Percentiles rank a stretch among this genome's conserved stretches.
Evolutionary conservation across 2,888 invertebrate genomes (phyloP).

Genomic region (Arctia plantaginis): DNA sequence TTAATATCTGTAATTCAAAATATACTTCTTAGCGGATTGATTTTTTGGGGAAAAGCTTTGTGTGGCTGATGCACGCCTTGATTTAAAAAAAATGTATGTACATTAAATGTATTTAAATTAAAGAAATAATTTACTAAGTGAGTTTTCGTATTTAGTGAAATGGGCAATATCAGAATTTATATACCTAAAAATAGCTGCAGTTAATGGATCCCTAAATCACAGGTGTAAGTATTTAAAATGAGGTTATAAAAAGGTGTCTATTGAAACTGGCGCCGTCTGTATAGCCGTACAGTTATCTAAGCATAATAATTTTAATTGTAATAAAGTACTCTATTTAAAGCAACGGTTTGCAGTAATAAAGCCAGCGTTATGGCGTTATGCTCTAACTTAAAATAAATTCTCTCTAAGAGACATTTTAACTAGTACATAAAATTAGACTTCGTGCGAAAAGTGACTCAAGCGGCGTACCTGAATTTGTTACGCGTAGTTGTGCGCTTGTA

Average conservation of each 20-base stretch:
- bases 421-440: constrained; percentile 12
- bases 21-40: too few relatives aligned
- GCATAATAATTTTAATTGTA: constrained; percentile 7
- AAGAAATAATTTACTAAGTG: neutral
- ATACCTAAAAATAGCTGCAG: neutral
- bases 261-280: neutral
- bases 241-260: neutral
- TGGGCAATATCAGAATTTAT: neutral
- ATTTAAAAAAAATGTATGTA: too few relatives aligned
- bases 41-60: too few relatives aligned
- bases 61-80: too few relatives aligned
- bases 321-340: constrained; percentile 8
- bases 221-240: neutral
- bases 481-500: constrained; percentile 5
- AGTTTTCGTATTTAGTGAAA: neutral
- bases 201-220: neutral
- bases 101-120: too few relatives aligned
- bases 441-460: constrained; percentile 14
- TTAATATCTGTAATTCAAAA: too few relatives aligned
- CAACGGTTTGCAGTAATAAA: constrained; percentile 4
- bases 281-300: neutral
- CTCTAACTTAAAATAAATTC: constrained; percentile 1
- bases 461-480: constrained; percentile 8
- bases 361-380: neutral
- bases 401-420: constrained; percentile 2